Conservation (phyloP, 2,888 invertebrate species). For the Electrophaes corylata region DNA sequence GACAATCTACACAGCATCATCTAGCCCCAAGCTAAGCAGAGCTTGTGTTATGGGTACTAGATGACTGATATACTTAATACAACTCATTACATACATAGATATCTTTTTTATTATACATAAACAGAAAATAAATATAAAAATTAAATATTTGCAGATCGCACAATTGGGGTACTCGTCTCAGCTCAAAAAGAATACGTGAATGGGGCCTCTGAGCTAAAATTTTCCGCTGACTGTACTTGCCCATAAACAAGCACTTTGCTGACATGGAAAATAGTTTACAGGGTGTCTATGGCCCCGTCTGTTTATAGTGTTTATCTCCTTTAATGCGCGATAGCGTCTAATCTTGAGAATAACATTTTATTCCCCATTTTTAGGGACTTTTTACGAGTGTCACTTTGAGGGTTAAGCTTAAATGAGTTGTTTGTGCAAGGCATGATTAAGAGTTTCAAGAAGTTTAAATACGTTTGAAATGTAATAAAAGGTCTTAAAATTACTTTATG, state of each 20-base stretch:
- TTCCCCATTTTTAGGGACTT: conserved; percentile 73
- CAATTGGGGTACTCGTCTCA: too few species aligned
- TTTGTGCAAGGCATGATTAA: conserved; percentile 67
- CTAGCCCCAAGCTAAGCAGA: too few species aligned
- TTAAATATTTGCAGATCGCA: too few species aligned
- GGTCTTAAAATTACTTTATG: background rate
- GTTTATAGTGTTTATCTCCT: conserved; percentile 67
- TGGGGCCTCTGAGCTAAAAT: too few species aligned
- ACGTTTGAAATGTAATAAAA: too few species aligned
- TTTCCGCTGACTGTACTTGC: conserved; percentile 22
- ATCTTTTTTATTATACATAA: too few species aligned
- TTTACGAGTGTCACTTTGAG: conserved; percentile 72
- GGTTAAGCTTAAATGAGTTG: conserved; percentile 78
- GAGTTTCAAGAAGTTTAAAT: conserved; percentile 69
- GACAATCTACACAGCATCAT: too few species aligned
- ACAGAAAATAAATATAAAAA: too few species aligned
- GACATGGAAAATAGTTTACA: conserved; percentile 82
- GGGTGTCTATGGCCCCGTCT: conserved; percentile 64
- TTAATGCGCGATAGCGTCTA: conserved; percentile 74
- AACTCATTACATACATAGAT: too few species aligned
- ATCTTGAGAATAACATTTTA: conserved; percentile 80
- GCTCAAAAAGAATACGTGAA: too few species aligned
- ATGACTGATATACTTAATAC: too few species aligned
- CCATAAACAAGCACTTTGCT: conserved; percentile 76
- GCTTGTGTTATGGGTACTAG: too few species aligned